Base-by-base conservation (phyloP, 2,113 vertebrate genomes). In the Bambusicola thoracicus region DNA sequence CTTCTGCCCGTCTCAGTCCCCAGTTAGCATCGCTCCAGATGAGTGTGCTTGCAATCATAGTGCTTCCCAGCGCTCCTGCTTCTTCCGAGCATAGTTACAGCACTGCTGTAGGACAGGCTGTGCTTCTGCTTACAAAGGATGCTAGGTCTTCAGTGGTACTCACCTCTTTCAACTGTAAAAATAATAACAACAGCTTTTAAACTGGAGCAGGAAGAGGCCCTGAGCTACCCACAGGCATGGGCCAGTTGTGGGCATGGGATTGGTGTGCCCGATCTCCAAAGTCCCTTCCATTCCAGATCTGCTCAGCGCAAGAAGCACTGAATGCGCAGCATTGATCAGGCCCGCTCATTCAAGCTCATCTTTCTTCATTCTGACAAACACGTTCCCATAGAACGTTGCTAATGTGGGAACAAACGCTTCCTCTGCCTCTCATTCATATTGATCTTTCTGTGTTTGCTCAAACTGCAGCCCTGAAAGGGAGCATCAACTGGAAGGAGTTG, bases 351-450 rank as follows among this genome's bases (percentile, higher is more conserved):
- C 13, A 17, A 61, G 48, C 11, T 27, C 8, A 12, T 30, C 34
- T 22, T 46, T 48, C 20, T 44, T 21, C 36, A 1, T 12, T 32
- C 20, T 2, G 5, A 15, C 1, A 8, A 24, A 21, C 0, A 1
- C 7, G 7, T 74, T 85, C 25, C 22, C 0, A 0, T n/a, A 20
- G 40, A 43, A 13, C 24, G 16, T 87, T 4, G 7, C 34, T n/a
- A 59, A 44, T 25, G 11, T 1, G 8, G 10, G 40, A 77, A 15
- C 25, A 65, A 86, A 75, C 24, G 15, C 8, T 7, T 74, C 30
- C 18, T 69, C 69, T 19, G 19, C 16, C 10, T 32, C n/a, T 30
- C 1, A 40, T 89, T 61, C 6, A 8, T 27, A 21, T 58, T 62
- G 29, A 74, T 19, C 9, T 74, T 43, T 38, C 6, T 36, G 4